Conservation (phyloP, 2,888 invertebrate species). For the Blomia tropicalis region DNA sequence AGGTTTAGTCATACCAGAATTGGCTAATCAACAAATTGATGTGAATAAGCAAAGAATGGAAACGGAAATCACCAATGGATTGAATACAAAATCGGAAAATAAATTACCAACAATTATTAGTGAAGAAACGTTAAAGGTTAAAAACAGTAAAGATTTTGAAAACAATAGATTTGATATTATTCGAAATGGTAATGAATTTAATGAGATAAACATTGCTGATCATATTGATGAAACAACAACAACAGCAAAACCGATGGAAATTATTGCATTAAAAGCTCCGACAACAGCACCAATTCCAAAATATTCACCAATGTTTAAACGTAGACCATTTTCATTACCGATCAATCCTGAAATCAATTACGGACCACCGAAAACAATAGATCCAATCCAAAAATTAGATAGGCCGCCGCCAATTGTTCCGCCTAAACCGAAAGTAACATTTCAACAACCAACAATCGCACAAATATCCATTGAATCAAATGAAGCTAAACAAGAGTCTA, state of each 20-base stretch:
- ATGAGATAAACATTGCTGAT: too few species aligned
- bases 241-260: slow-evolving; percentile 2
- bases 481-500: neutral
- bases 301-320: slow-evolving; percentile 64
- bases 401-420: slow-evolving; percentile 14
- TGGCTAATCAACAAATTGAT: slow-evolving; percentile 31
- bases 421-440: slow-evolving; percentile 23
- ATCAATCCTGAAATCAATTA: neutral
- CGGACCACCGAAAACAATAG: neutral
- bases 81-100: neutral
- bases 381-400: neutral
- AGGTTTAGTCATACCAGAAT: slow-evolving; percentile 72
- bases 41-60: neutral
- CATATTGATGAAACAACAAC: neutral
- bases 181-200: neutral
- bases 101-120: slow-evolving; percentile 12
- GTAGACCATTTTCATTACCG: slow-evolving; percentile 45
- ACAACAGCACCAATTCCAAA: slow-evolving; percentile 44
- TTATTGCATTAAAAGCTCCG: neutral
- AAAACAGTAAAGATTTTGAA: slow-evolving; percentile 4
- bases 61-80: neutral
- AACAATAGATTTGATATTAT: neutral
- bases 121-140: slow-evolving; percentile 2
- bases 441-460: neutral
- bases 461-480: neutral